A percentile compares a stretch with the other conserved stretches of the same genome.
These are phyloP conservation scores for Peromyscus melanophrys DNA, from an alignment of 2,797 vertebrate species.

Conservation along the genomic window DNA sequence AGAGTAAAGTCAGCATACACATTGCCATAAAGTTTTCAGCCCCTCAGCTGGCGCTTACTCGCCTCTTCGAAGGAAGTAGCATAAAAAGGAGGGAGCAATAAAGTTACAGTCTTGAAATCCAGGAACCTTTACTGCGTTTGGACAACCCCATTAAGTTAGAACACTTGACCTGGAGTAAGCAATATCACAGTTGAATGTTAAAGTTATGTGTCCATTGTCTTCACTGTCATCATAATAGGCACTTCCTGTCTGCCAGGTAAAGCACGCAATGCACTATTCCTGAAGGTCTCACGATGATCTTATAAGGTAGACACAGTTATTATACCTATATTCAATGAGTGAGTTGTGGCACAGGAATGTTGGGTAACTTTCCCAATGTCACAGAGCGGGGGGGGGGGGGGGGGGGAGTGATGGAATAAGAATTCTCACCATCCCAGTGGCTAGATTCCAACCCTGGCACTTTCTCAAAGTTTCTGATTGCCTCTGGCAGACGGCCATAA, in stretches of 20 bases:
- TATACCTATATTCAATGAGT: conserved; percentile 30
- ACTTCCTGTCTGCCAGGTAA: background rate
- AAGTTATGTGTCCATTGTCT: conserved; percentile 39
- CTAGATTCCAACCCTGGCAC: background rate
- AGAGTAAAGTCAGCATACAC: conserved; percentile 53
- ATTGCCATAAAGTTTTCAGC: conserved; percentile 9
- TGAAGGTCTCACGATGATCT: background rate
- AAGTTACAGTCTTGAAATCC: background rate
- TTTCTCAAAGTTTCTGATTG: conserved; percentile 52
- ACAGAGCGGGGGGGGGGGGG: background rate
- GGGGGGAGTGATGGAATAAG: background rate
- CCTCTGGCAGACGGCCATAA: background rate
- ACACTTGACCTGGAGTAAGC: conserved; percentile 13
- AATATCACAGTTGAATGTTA: conserved; percentile 41
- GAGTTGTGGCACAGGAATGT: conserved; percentile 13
- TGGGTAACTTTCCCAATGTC: conserved; percentile 4
- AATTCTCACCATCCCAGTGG: background rate
- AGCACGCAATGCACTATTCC: background rate
- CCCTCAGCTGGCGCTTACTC: conserved; percentile 1
- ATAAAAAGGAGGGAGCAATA: background rate
- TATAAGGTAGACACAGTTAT: background rate
- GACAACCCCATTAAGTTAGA: conserved; percentile 53
- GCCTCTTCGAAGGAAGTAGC: conserved; percentile 38
- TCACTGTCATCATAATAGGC: conserved; percentile 44
- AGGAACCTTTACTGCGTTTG: conserved; percentile 44